Base-by-base conservation (phyloP, 1,140 invertebrate species). In the Drosophila bocki region DNA sequence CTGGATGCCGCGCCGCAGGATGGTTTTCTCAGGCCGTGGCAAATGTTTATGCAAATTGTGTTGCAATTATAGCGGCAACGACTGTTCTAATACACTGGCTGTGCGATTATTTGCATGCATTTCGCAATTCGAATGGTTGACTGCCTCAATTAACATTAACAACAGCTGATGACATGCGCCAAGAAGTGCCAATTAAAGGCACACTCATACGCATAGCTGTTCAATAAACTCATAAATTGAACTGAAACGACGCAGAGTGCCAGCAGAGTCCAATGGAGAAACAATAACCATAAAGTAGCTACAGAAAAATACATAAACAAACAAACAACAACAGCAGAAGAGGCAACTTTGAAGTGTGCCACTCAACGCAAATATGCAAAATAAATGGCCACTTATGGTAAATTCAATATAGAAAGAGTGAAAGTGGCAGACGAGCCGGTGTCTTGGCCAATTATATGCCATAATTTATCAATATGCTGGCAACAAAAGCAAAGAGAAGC, bases 341-440 rank as follows among this genome's bases (percentile, higher is more conserved):
- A 39, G 44, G 33, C 67, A 82, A 75, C 45, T 65, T 79, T 88
- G 78, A 76, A 84, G 81, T 79, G 76, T 76, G 85, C 79, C 78
- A 81, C 79, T 86, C 82, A 70, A 72, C 60, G 78, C 60, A 81
- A 88, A 88, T 90, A 85, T 90, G 85, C 58, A 91, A 91, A 90
- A 90, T 90, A 90, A 90, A 90, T 85, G 78, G 85, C 78, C 85
- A 90, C 86, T 90, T 91, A 77, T 58, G 81, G 85, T 64, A 67
- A 54, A 82, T 75, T 82, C 75, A 84, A 84, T 79, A 60, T 9
- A 33, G 11, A 12, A 19, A 39, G 22, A 67, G 67, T 37, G 61
- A 48, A 37, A 39, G 71, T 29, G 54, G 29, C 44, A 35, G 54
- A 35, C 22, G 41, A 19, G 19, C 35, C 39, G 35, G 60, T 62